These are phyloP conservation scores for Netelia virgata DNA, from an alignment of 2,888 invertebrate genomes.

Conservation along the genomic window DNA sequence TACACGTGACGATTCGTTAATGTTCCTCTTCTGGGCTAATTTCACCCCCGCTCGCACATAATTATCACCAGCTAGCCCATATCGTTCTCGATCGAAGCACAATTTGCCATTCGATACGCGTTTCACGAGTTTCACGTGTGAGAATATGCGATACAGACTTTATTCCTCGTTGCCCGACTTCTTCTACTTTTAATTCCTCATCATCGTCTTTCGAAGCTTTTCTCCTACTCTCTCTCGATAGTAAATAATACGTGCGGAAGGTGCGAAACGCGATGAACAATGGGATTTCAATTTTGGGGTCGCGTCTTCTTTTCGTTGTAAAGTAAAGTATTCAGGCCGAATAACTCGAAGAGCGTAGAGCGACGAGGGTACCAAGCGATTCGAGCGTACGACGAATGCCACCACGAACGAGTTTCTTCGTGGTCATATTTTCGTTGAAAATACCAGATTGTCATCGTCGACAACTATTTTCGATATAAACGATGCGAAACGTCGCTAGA, in stretches of 20 bases:
- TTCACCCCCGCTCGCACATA: slow-evolving; percentile 70
- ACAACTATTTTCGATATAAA: neutral
- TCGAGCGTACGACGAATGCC: neutral
- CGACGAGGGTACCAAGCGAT: neutral
- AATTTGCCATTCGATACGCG: slow-evolving; percentile 62
- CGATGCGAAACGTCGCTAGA: neutral
- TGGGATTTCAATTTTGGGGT: slow-evolving; percentile 76
- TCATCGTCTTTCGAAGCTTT: slow-evolving; percentile 39
- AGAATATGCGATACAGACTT: slow-evolving; percentile 51
- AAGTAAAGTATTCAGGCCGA: slow-evolving; percentile 71
- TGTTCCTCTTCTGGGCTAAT: slow-evolving; percentile 74
- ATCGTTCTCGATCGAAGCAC: slow-evolving; percentile 51
- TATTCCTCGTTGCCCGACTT: slow-evolving; percentile 41
- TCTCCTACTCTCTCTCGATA: slow-evolving; percentile 56
- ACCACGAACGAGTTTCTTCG: neutral
- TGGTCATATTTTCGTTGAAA: neutral
- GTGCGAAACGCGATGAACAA: slow-evolving; percentile 56
- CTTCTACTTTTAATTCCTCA: slow-evolving; percentile 54
- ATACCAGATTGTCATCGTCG: neutral
- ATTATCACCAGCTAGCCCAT: slow-evolving; percentile 52
- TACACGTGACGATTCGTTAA: slow-evolving; percentile 71
- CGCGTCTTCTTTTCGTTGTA: slow-evolving; percentile 31
- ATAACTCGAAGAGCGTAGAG: slow-evolving; percentile 13
- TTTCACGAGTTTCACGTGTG: slow-evolving; percentile 59
- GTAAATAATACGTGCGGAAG: neutral